phyloP scores from a whole-genome alignment of 2,888 invertebrate species.

The Acrobasis consociella region DNA sequence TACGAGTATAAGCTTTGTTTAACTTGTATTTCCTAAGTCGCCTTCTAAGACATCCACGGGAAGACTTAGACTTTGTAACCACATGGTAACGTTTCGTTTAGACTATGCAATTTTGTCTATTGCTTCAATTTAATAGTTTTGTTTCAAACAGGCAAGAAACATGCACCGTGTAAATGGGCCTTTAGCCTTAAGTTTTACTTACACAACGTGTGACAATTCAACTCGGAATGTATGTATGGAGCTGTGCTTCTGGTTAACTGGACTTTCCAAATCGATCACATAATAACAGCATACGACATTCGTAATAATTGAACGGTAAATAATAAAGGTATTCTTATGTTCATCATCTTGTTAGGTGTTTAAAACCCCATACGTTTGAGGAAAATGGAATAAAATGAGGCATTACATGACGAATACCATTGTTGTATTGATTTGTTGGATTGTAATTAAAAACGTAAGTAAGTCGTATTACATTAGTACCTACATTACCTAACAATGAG shows the following conservation, averaged over 20 bases:
- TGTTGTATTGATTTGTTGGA: slow-evolving; percentile 2
- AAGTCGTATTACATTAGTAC: background rate
- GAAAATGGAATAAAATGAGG: slow-evolving; percentile 1
- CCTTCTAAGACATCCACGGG: too few relatives aligned
- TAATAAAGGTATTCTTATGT: background rate
- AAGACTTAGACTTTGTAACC: too few relatives aligned
- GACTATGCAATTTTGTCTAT: too few relatives aligned
- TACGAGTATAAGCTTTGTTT: too few relatives aligned
- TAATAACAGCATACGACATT: background rate
- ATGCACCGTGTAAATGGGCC: too few relatives aligned
- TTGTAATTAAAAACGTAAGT: background rate
- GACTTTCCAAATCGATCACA: background rate
- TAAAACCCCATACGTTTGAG: background rate
- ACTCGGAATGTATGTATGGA: too few relatives aligned
- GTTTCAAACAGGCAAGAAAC: too few relatives aligned
- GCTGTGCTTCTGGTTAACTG: background rate
- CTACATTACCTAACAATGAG: slow-evolving; percentile 1
- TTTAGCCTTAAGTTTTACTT: too few relatives aligned
- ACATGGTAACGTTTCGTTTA: too few relatives aligned
- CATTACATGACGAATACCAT: background rate
- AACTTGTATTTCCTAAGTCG: too few relatives aligned
- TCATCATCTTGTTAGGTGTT: background rate
- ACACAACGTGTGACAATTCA: too few relatives aligned
- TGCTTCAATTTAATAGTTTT: too few relatives aligned
- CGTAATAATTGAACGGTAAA: background rate